Evolutionary conservation across 2,113 vertebrate genomes (phyloP), one percentile per base, ranked within the genome.

Genomic region (Rana temporaria): DNA sequence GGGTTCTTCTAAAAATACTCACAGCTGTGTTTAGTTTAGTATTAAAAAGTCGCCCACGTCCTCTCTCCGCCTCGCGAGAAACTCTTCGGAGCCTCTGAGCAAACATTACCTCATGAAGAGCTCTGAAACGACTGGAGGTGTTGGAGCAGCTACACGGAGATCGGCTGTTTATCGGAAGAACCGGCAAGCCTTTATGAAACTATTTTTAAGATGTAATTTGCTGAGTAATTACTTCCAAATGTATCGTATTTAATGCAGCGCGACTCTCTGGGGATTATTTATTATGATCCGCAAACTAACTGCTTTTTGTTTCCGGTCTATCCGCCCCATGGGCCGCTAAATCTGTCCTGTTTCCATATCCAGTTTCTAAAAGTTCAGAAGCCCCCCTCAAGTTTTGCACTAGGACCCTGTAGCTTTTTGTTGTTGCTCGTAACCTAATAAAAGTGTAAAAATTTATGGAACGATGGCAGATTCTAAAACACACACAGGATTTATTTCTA

Each of bases 1-100:
- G 70, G 65, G 75, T 22, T 6, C 65, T 79, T 60, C 59, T 56
- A 72, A 60, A 75, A 52, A 69, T 69, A 69, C 18, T 26, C 6
- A 15, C 70, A 73, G 70, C 70, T 73, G 70, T 73, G 70, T 73
- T 73, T 73, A 20, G 70, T 73, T 48, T 73, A 57, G 70, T 57
- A 57, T 73, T 73, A 32, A 6, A 55, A 53, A 55, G 69, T n/a
- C 52, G 15, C 38, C 42, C 12, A 52, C 4, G 14, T 26, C 14
- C 34, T 11, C 9, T 48, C 42, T 48, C 42, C 42, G 42, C 42
- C 42, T 15, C 67, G 7, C 11, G 59, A 57, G 34, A 48, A 68
- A 68, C 20, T 42, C 19, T 42, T 20, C 68, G 42, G 42, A 53
- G 68, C 38, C 68, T 7, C n/a, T 24, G 69, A 19, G 70, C 57